These are phyloP conservation scores for Lepeophtheirus salmonis DNA, from an alignment of 1,140 invertebrate genomes.

Conservation along the genomic window DNA sequence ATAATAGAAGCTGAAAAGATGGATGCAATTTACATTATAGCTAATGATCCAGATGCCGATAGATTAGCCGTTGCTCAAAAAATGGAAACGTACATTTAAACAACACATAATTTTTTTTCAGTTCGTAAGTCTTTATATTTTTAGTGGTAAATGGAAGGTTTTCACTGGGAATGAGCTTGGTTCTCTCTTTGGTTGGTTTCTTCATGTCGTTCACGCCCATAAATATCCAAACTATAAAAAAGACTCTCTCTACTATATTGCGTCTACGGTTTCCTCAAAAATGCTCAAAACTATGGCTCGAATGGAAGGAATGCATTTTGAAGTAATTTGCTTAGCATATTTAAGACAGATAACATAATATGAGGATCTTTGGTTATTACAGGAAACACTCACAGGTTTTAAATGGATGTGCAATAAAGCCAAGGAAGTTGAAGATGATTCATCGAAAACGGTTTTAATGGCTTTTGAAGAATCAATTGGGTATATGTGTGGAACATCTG, in stretches of 20 bases:
- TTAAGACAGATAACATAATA: not conserved
- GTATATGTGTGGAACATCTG: constrained; percentile 66
- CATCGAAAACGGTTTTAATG: constrained; percentile 60
- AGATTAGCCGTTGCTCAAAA: constrained; percentile 77
- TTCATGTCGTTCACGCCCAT: constrained; percentile 22
- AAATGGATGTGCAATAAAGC: constrained; percentile 97
- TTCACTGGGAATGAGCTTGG: constrained; percentile 94
- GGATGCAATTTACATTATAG: constrained; percentile 43
- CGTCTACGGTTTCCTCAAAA: constrained; percentile 93
- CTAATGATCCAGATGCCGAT: constrained; percentile 98
- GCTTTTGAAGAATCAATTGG: constrained; percentile 89
- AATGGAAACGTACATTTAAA: constrained; percentile 30
- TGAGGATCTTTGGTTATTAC: constrained; percentile 12
- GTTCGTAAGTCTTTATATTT: too few species aligned
- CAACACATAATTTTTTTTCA: too few species aligned
- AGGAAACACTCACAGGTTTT: constrained; percentile 94
- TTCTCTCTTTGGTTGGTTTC: constrained; percentile 87
- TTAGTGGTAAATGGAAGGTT: constrained; percentile 58
- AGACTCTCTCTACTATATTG: constrained; percentile 52
- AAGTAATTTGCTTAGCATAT: constrained; percentile 31
- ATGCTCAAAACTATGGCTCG: constrained; percentile 66
- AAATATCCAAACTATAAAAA: constrained; percentile 31
- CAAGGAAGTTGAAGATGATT: constrained; percentile 40
- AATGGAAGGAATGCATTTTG: constrained; percentile 60
- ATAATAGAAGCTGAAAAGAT: constrained; percentile 57